Conservation (phyloP, 2,797 vertebrate genomes). For the Semaprochilodus insignis region DNA sequence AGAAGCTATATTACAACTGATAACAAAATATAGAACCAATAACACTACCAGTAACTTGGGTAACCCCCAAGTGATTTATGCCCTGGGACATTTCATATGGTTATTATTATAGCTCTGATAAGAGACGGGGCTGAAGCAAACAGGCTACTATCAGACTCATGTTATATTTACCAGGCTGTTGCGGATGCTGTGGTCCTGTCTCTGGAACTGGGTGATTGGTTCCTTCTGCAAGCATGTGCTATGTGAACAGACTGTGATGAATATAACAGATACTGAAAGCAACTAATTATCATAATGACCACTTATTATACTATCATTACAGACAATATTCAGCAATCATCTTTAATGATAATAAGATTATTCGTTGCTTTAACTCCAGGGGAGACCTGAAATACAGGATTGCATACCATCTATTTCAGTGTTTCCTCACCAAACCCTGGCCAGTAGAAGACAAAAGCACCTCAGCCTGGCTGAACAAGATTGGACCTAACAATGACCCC, state of each 20-base stretch:
- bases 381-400: background rate
- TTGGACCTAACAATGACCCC: slow-evolving; percentile 36
- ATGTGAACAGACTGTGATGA: background rate
- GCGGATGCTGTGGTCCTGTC: background rate
- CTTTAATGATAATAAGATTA: slow-evolving; percentile 11
- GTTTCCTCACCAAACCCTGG: background rate
- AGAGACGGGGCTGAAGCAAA: background rate
- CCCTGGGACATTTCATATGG: background rate
- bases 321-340: background rate
- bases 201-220: no score
- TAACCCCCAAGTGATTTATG: background rate
- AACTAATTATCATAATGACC: background rate
- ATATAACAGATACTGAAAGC: background rate
- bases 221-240: background rate
- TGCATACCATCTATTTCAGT: background rate
- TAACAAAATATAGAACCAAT: background rate
- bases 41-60: background rate
- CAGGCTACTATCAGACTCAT: background rate
- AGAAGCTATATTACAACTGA: background rate
- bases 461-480: background rate
- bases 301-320: background rate
- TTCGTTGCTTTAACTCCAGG: background rate
- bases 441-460: background rate
- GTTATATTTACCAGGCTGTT: background rate
- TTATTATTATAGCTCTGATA: background rate